Evolutionary conservation across 2,888 invertebrate species (phyloP).

Genomic region (Platyscelio sp.): DNA sequence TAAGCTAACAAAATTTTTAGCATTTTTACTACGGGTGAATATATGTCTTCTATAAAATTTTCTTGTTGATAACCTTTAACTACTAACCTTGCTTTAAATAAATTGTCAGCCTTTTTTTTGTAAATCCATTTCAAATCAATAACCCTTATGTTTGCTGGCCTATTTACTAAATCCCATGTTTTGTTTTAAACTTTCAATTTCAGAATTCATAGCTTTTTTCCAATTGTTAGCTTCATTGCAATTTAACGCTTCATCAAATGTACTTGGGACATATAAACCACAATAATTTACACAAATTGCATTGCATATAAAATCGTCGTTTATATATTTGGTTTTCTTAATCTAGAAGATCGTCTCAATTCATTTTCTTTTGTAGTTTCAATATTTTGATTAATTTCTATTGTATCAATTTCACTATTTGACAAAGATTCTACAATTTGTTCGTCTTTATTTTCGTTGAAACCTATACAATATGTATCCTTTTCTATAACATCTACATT

Average conservation of each 20-base stretch:
- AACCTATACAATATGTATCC: neutral
- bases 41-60: conserved; percentile 56
- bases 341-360: neutral
- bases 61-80: conserved; percentile 67
- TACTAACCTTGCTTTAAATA: conserved; percentile 66
- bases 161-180: conserved; percentile 63
- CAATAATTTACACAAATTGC: conserved; percentile 18
- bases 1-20: conserved; percentile 49
- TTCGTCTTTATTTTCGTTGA: neutral
- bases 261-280: conserved; percentile 39
- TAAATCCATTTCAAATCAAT: conserved; percentile 68
- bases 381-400: neutral
- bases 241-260: conserved; percentile 51
- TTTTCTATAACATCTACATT: neutral
- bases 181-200: conserved; percentile 63
- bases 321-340: neutral
- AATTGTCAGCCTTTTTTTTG: conserved; percentile 56
- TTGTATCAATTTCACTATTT: neutral
- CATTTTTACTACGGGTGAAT: conserved; percentile 64
- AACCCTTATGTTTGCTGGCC: conserved; percentile 37
- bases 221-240: conserved; percentile 51
- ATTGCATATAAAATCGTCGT: neutral
- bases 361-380: neutral
- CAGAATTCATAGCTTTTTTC: conserved; percentile 65
- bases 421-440: neutral